Base-by-base conservation (phyloP, 2,888 invertebrate species). In the Drosophila mulleri region DNA sequence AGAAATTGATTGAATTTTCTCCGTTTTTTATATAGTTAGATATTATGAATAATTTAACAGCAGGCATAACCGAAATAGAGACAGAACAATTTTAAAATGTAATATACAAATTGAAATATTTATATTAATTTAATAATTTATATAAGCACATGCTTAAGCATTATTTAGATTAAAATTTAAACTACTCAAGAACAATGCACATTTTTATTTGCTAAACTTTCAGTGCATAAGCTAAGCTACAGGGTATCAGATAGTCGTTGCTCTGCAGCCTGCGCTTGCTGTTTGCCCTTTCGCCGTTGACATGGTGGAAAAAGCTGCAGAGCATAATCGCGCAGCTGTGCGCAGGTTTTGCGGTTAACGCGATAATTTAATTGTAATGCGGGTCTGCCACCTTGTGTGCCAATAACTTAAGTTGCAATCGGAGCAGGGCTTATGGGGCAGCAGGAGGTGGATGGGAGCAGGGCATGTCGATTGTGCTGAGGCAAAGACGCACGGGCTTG, bases 361-460 rank as follows among this genome's bases (percentile, higher is more conserved):
- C 88, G 88, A 88, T 87, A 89, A 89, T 89, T 89, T 89, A 89
- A 87, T 86, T 83, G 88, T 89, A 88, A 87, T 89, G 83, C 86
- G 80, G 90, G 83, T 71, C 74, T 73, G 81, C 71, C 79, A 72
- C 75, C 78, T 61, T 67, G 71, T 65, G 77, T 64, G 79, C 74
- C 83, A 89, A 89, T 87, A 87, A 87, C 85, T 87, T 89, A 85
- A 88, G 72, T 80, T 80, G 88, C 83, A 87, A 87, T 89, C 87
- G 88, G 88, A 78, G 73, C 71, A 69, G 79, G 77, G 73, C 74
- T 88, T 88, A 84, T 81, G 81, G 89, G 83, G 62, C 68, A 59
- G 67, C 26, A 35, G 26, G 61, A 14, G 32, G 2, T 32, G 32
- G 6, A 52, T 26, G 54, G 23, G 18, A 23, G 53, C 12, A 6